Base-by-base conservation (phyloP, 1,140 invertebrate species). In the Drosophila eugracilis region DNA sequence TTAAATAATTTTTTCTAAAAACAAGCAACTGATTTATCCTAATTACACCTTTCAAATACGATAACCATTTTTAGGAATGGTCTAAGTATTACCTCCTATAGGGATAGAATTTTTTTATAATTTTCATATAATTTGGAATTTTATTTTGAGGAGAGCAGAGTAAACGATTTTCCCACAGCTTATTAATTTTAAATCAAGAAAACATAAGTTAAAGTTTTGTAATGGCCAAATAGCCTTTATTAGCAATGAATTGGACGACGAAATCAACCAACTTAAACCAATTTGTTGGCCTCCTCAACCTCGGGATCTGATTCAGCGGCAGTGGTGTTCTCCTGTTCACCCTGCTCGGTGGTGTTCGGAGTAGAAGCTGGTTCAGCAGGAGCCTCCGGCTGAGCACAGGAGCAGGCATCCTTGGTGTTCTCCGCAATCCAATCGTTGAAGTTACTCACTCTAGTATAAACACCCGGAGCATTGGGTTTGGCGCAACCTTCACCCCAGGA, bases 401-500 rank as follows among this genome's bases (percentile, higher is more conserved):
- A 94, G 79, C 95, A 96, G 10, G 94, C 93, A 63, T 95, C 95
- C 15, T 78, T 85, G 1, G 95, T 95, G 75, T 95, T 95, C 7
- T 90, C 91, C 62, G 91, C 91, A 36, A 96, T 95, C 96, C 96
- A 97, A 1, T 94, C 93, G n/a, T 95, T 78, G 75, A 95, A 97
- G 59, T 94, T 92, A 81, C 95, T 95, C 1, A 98, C 96, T 53
- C 96, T 93, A 0, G 95, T 95, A 88, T 98, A 98, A 4, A 98
- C 96, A 5, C 97, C 97, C 0, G 97, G 97, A 63, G 94, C 94
- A 54, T 95, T 94, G 0, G 95, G 94, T 77, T 94, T 92, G 1
- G 95, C 97, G 86, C 97, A 98, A 1, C 96, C 96, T 75, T 95
- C 94, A 24, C 96, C 96, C 95, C 96, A 97, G 2, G 95, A 96